phyloP scores from a whole-genome alignment of 2,888 invertebrate genomes.

The Archaeoteleia sp. region DNA sequence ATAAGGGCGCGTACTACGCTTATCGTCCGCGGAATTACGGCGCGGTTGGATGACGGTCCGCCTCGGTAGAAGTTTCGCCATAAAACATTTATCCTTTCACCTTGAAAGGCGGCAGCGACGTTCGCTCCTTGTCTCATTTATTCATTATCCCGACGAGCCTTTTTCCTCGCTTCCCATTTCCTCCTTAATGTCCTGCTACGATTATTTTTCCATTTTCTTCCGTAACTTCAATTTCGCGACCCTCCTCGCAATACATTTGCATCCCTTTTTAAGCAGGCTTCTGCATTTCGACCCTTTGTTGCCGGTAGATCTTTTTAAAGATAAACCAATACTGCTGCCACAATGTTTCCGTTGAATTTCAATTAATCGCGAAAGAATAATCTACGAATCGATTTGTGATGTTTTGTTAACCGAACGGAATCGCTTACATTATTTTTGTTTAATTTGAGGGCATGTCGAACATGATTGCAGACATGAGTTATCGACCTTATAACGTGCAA shows the following conservation, averaged over 20 bases:
- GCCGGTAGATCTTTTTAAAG: too few relatives aligned
- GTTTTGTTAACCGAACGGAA: too few relatives aligned
- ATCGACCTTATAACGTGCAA: too few relatives aligned
- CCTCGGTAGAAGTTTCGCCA: conserved; percentile 53
- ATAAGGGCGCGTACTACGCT: conserved; percentile 38
- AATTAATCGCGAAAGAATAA: too few relatives aligned
- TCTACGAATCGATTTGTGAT: too few relatives aligned
- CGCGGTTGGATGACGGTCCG: conserved; percentile 43
- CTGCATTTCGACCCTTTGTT: too few relatives aligned
- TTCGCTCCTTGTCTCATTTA: conserved; percentile 52
- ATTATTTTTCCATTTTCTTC: conserved; percentile 50
- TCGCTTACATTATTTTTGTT: too few relatives aligned
- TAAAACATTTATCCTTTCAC: conserved; percentile 60
- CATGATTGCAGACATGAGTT: too few relatives aligned
- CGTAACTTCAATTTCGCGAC: conserved; percentile 40
- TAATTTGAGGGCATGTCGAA: too few relatives aligned
- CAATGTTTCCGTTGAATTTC: too few relatives aligned
- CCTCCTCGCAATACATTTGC: conserved; percentile 40
- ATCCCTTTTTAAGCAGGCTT: too few relatives aligned
- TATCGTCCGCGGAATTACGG: conserved; percentile 21
- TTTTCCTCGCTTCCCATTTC: conserved; percentile 46
- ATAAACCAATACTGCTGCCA: too few relatives aligned
- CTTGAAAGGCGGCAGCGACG: conserved; percentile 25
- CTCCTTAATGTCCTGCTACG: conserved; percentile 44
- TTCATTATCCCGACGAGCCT: conserved; percentile 51